phyloP scores from a whole-genome alignment of 2,888 invertebrate genomes.

The Eueremaeus valkanovi region DNA sequence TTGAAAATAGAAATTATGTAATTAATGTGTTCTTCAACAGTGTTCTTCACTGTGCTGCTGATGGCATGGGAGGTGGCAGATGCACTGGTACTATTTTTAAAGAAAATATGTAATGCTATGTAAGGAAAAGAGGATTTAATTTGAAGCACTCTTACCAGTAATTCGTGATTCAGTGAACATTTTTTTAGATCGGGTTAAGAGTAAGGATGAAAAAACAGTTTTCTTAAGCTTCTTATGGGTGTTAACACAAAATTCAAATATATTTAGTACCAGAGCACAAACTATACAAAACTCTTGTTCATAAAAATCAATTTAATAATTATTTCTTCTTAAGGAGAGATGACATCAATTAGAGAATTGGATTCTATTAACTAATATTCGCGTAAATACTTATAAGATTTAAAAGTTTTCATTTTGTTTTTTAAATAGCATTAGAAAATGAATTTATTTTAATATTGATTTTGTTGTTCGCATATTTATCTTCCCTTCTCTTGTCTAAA shows the following conservation, averaged over 20 bases:
- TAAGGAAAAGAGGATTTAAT: not conserved
- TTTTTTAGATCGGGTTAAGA: not conserved
- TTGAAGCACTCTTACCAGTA: not conserved
- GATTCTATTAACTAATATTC: not conserved
- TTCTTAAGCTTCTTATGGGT: conserved; percentile 12
- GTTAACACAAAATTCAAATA: conserved; percentile 1
- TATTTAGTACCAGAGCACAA: not conserved
- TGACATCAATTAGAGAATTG: conserved; percentile 19
- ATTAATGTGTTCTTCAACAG: not conserved
- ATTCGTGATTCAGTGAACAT: not conserved
- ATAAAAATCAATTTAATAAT: not conserved
- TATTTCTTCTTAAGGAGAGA: not conserved
- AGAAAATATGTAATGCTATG: no score
- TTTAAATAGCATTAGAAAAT: no score
- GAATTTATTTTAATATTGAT: not conserved
- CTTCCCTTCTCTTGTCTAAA: no score
- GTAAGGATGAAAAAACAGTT: not conserved
- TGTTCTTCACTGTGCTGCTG: not conserved
- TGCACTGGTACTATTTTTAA: no score
- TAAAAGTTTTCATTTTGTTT: no score
- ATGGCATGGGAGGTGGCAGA: no score
- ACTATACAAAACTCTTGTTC: not conserved
- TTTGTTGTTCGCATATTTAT: not conserved
- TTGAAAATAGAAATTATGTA: not conserved
- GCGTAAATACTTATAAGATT: not conserved